Percentiles rank a stretch among this genome's conserved stretches.
These are phyloP conservation scores for Chiloscyllium punctatum DNA, from an alignment of 2,797 vertebrate species.

Conservation along the genomic window DNA sequence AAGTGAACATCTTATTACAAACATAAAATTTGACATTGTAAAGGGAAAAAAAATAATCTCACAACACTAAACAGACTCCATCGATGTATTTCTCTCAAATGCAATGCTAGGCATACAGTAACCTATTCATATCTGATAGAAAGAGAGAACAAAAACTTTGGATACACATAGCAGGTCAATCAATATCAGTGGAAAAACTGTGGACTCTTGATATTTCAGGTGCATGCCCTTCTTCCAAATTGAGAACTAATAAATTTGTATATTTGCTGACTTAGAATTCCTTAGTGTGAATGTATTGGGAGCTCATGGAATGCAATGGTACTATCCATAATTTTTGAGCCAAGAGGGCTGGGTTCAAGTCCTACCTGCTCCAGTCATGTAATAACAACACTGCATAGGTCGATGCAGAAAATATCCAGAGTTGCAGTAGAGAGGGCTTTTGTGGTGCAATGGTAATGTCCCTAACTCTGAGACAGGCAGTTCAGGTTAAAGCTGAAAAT, in stretches of 20 bases:
- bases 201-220: neutral
- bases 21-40: neutral
- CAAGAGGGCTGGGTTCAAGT: too few relatives aligned
- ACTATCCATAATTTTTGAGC: too few relatives aligned
- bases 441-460: too few relatives aligned
- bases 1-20: slow-evolving; percentile 13
- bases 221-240: neutral
- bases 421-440: too few relatives aligned
- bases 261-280: neutral
- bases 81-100: neutral
- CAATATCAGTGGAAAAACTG: neutral
- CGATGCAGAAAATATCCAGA: too few relatives aligned
- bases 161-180: neutral
- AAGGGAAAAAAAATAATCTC: neutral
- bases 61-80: neutral
- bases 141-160: neutral
- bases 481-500: too few relatives aligned
- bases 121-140: neutral
- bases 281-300: neutral
- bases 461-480: too few relatives aligned
- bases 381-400: too few relatives aligned
- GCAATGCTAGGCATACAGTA: neutral
- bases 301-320: too few relatives aligned
- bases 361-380: too few relatives aligned
- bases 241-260: neutral